Percentiles rank a stretch among this genome's conserved stretches.
These are phyloP conservation scores for Endotricha flammealis DNA, from an alignment of 2,888 invertebrate genomes.

Conservation along the genomic window DNA sequence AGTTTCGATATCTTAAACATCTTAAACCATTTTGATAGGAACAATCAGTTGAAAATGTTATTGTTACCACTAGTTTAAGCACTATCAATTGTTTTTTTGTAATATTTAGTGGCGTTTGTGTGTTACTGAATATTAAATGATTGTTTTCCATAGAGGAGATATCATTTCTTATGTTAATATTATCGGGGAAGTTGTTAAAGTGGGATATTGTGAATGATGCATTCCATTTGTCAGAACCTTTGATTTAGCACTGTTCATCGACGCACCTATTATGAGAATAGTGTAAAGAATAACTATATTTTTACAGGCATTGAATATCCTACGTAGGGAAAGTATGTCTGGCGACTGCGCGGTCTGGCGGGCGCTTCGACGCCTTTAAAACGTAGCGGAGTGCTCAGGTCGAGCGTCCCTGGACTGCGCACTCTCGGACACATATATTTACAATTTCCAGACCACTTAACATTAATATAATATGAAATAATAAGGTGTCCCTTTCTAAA, in stretches of 20 bases:
- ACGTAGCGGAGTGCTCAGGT: slow-evolving; percentile 10
- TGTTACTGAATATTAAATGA: slow-evolving; percentile 33
- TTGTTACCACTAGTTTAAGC: slow-evolving; percentile 77
- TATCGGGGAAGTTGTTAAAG: slow-evolving; percentile 54
- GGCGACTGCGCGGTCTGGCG: too few species aligned
- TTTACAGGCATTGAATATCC: slow-evolving; percentile 53
- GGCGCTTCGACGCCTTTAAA: slow-evolving; percentile 11
- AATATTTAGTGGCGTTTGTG: slow-evolving; percentile 34
- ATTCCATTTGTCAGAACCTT: slow-evolving; percentile 68
- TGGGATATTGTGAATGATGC: slow-evolving; percentile 67
- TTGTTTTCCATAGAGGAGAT: slow-evolving; percentile 47
- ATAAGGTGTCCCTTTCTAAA: slow-evolving; percentile 47
- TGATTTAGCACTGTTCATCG: slow-evolving; percentile 66
- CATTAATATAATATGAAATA: slow-evolving; percentile 25
- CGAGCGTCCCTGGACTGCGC: slow-evolving; percentile 24
- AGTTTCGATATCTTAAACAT: slow-evolving; percentile 22
- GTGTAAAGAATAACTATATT: slow-evolving; percentile 54
- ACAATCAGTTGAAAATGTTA: slow-evolving; percentile 57
- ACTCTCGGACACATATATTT: slow-evolving; percentile 40
- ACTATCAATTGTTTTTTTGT: slow-evolving; percentile 61
- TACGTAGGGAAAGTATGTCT: slow-evolving; percentile 36
- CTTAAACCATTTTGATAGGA: slow-evolving; percentile 37
- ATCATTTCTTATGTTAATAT: slow-evolving; percentile 51
- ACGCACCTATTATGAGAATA: slow-evolving; percentile 59
- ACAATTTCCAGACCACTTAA: slow-evolving; percentile 50